A percentile compares a stretch with the other conserved stretches of the same genome.
phyloP scores from a whole-genome alignment of 2,113 vertebrate genomes.

The Rhinolophus sinicus region DNA sequence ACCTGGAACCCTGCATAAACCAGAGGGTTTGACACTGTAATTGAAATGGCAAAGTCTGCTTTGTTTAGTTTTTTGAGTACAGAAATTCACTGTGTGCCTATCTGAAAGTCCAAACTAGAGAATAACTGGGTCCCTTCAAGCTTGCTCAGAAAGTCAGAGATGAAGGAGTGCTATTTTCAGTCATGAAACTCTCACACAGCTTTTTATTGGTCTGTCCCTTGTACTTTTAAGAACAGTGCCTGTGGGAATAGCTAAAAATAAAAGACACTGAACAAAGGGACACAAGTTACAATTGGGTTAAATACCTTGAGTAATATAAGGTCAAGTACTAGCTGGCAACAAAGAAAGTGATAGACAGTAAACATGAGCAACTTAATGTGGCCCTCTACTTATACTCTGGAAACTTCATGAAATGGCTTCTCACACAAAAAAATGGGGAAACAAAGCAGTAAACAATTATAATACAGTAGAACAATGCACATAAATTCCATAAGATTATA shows the following conservation, averaged over 20 bases:
- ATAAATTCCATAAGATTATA: not conserved
- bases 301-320: constrained; percentile 38
- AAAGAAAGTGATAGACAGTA: constrained; percentile 19
- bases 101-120: not conserved
- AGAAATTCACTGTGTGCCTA: not conserved
- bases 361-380: not conserved
- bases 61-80: constrained; percentile 17
- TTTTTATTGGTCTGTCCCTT: constrained; percentile 2
- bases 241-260: constrained; percentile 8
- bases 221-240: not conserved
- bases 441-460: not conserved
- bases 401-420: not conserved
- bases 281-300: not conserved
- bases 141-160: not conserved
- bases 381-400: not conserved
- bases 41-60: constrained; percentile 13
- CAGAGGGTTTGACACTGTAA: not conserved
- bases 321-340: not conserved
- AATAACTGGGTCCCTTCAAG: not conserved
- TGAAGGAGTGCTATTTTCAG: not conserved
- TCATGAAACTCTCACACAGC: not conserved
- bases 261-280: constrained; percentile 47
- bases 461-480: not conserved
- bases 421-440: not conserved
- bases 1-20: not conserved